Evolutionary conservation across 2,113 vertebrate genomes (phyloP).

Genomic region (Pelvicachromis taeniatus): DNA sequence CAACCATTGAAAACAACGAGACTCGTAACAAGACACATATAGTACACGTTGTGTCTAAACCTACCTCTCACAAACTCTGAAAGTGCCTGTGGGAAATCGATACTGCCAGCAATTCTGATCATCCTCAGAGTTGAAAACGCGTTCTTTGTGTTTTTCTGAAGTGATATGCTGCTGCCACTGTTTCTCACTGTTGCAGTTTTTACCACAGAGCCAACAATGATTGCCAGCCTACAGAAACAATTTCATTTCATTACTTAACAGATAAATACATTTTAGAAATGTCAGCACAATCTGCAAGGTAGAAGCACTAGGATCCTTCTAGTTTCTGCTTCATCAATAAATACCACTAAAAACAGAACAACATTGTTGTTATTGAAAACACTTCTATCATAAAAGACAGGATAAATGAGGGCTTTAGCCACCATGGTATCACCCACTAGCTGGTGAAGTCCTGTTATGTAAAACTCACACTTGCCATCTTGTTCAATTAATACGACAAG

Average conservation of each 20-base stretch:
- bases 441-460: background rate
- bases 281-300: background rate
- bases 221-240: conserved; percentile 82
- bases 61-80: conserved; percentile 92
- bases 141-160: conserved; percentile 97
- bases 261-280: background rate
- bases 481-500: background rate
- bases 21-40: background rate
- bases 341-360: background rate
- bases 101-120: conserved; percentile 98
- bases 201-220: conserved; percentile 98
- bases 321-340: background rate
- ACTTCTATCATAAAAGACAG: background rate
- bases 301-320: background rate
- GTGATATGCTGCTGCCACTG: conserved; percentile 99
- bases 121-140: conserved; percentile 94
- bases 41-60: background rate
- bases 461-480: background rate
- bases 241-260: background rate
- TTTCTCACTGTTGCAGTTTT: conserved; percentile 98
- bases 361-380: background rate
- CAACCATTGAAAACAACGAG: background rate
- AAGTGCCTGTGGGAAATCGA: conserved; percentile 92
- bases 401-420: background rate
- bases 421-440: background rate